Conservation (phyloP, 2,797 vertebrate genomes). For the Alfaro cultratus region DNA sequence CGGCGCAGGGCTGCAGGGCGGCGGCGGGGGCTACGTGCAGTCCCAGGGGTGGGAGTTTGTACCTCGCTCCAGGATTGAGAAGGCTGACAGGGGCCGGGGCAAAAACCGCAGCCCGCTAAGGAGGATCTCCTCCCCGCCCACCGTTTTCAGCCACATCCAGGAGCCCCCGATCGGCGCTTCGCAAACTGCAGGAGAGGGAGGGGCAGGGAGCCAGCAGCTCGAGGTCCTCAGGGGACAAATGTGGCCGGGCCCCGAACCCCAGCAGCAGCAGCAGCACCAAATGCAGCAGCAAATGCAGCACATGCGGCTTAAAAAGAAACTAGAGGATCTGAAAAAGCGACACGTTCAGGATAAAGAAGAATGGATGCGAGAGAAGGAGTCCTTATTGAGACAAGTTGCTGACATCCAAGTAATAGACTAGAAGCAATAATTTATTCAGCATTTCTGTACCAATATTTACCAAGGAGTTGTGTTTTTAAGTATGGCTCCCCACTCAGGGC, state of each 20-base stretch:
- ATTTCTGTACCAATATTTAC: not conserved
- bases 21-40: constrained; percentile 58
- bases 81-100: constrained; percentile 47
- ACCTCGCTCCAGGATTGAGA: constrained; percentile 66
- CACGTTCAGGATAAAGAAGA: constrained; percentile 78
- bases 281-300: constrained; percentile 65
- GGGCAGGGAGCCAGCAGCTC: constrained; percentile 39
- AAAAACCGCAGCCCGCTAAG: constrained; percentile 70
- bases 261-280: constrained; percentile 56
- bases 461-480: not conserved
- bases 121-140: constrained; percentile 74
- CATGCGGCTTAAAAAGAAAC: constrained; percentile 76
- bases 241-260: constrained; percentile 56
- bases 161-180: constrained; percentile 57
- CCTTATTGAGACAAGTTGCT: constrained; percentile 82
- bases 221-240: constrained; percentile 66
- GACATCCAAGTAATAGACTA: constrained; percentile 80
- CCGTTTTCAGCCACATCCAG: constrained; percentile 68
- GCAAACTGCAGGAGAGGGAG: constrained; percentile 50
- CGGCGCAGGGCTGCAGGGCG: constrained; percentile 54
- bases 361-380: constrained; percentile 81
- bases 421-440: constrained; percentile 5
- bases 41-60: constrained; percentile 79
- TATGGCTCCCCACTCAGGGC: not conserved
- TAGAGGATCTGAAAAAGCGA: constrained; percentile 76